Evolutionary conservation across 1,140 invertebrate species (phyloP), one percentile per base, ranked within the genome.

Genomic region (Euura lappo): DNA sequence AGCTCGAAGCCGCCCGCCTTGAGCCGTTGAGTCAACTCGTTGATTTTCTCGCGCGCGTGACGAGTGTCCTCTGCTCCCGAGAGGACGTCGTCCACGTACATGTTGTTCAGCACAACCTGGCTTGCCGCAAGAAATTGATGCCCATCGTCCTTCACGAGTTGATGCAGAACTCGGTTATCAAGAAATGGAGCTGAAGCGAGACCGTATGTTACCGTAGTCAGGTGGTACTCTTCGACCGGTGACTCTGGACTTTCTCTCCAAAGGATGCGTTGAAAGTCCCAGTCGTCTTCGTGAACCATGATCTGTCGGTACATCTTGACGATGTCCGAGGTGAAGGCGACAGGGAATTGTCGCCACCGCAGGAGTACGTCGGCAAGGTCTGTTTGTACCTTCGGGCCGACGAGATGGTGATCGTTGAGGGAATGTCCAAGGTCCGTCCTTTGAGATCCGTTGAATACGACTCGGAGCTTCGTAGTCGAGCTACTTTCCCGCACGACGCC

Each of bases 21-120:
- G 10, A 76, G 11, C 11, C 1, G n/a, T 7, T 7, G 7, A 7
- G n/a, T n/a, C 11, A 7, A 51, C 11, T 51, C 11, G 76, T 89
- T 86, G 72, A 28, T 28, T 28, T 28, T 28, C 28, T 28, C 28
- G 28, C 28, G 28, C 28, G 28, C 28, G 0, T 28, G 28, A 28
- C 28, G 28, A 28, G 28, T 28, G 28, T 28, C 28, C 28, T 28
- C 28, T 28, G 28, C 28, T 28, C 28, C 28, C 28, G 28, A 28
- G 28, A 28, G 28, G 28, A 28, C 28, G 28, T 28, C 28, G 28
- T 89, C 86, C 6, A 88, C 80, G 74, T 88, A 89, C 73, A 85
- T 85, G 74, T 84, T 79, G n/a, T 76, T 77, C 43, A 64, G n/a
- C 43, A 87, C 80, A 6, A 80, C 74, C 44, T 78, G 65, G 66